These are phyloP conservation scores for Pediacus dermestoides DNA, from an alignment of 2,888 invertebrate genomes.

Conservation along the genomic window DNA sequence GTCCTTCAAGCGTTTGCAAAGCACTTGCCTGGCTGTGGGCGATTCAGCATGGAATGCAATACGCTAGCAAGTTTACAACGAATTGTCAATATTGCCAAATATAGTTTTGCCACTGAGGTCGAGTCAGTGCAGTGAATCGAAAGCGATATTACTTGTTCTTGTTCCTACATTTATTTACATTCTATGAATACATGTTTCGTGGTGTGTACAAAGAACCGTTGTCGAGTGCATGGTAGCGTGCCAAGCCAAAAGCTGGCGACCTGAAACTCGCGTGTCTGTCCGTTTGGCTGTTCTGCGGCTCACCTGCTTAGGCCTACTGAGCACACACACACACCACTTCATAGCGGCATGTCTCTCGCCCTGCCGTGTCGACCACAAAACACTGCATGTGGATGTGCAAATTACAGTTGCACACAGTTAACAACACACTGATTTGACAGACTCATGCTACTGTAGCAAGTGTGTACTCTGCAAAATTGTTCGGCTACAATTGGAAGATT, in stretches of 20 bases:
- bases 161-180: too few relatives aligned
- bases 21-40: too few relatives aligned
- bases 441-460: slow-evolving; percentile 25
- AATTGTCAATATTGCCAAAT: too few relatives aligned
- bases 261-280: slow-evolving; percentile 25
- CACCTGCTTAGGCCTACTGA: slow-evolving; percentile 25
- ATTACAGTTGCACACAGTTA: slow-evolving; percentile 29
- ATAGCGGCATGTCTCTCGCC: slow-evolving; percentile 14
- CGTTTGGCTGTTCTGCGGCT: slow-evolving; percentile 19
- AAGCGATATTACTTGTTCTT: too few relatives aligned
- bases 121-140: too few relatives aligned
- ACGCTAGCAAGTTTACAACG: too few relatives aligned
- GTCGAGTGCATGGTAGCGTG: slow-evolving; percentile 20
- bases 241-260: slow-evolving; percentile 28
- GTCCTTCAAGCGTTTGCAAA: too few relatives aligned
- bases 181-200: slow-evolving; percentile 13
- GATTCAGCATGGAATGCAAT: too few relatives aligned
- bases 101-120: too few relatives aligned
- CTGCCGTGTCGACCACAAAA: slow-evolving; percentile 18
- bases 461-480: too few relatives aligned
- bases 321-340: slow-evolving; percentile 14
- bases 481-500: too few relatives aligned
- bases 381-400: slow-evolving; percentile 28
- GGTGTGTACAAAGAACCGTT: slow-evolving; percentile 22
- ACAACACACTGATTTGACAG: slow-evolving; percentile 30